phyloP scores from a whole-genome alignment of 2,113 vertebrate species.

The Felis chaus region DNA sequence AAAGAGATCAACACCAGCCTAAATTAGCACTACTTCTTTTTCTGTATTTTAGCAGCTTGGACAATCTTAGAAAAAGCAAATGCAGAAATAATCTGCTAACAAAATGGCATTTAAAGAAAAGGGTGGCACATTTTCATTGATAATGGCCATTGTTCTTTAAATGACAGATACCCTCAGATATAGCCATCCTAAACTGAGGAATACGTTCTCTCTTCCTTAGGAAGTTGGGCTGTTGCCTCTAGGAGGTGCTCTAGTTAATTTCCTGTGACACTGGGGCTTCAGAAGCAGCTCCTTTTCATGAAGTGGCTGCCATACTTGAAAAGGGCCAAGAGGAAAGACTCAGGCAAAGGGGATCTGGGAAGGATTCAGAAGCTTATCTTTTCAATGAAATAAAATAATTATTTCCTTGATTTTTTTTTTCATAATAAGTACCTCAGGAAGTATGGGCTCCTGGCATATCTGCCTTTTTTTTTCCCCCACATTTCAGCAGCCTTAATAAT shows the following conservation, averaged over 20 bases:
- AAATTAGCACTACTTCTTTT: background rate
- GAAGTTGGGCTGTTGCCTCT: background rate
- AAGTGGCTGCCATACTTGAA: background rate
- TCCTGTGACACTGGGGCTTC: background rate
- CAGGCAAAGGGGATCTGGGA: background rate
- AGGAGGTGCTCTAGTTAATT: background rate
- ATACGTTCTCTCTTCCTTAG: background rate
- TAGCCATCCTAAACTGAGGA: background rate
- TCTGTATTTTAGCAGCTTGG: background rate
- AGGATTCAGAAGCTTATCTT: conserved; percentile 5
- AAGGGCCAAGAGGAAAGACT: background rate
- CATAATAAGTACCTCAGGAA: background rate
- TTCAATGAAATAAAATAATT: background rate
- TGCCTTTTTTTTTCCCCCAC: background rate
- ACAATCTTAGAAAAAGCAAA: background rate
- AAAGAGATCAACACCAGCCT: background rate
- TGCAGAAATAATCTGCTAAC: background rate
- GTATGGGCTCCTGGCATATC: background rate
- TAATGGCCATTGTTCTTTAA: background rate
- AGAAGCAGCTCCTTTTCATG: background rate
- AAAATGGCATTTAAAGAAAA: background rate
- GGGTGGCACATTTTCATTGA: background rate
- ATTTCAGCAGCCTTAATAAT: background rate
- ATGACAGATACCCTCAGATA: background rate
- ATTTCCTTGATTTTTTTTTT: background rate